phyloP scores from a whole-genome alignment of 2,113 vertebrate species.

The Sminthopsis crassicaudata region DNA sequence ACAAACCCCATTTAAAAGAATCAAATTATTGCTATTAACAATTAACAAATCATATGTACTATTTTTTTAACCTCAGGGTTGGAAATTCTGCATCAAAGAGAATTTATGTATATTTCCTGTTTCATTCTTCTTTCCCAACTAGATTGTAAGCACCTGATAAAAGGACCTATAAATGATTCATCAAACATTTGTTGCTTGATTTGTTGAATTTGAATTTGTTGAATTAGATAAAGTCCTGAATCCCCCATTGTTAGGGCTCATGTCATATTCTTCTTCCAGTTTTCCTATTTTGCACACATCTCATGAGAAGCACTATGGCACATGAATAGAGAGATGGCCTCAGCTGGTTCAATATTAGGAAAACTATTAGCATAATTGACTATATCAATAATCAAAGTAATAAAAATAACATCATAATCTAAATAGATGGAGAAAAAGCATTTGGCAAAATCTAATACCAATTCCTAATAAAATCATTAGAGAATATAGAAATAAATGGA shows the following conservation, averaged over 20 bases:
- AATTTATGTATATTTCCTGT: not conserved
- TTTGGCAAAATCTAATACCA: no score
- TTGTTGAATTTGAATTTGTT: not conserved
- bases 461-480: no score
- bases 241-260: not conserved
- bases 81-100: not conserved
- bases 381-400: no score
- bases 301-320: not conserved
- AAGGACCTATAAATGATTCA: not conserved
- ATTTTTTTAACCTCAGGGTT: not conserved
- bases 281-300: not conserved
- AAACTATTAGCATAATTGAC: no score
- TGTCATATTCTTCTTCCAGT: not conserved
- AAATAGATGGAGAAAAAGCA: no score
- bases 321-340: not conserved
- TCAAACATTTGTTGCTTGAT: not conserved
- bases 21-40: not conserved
- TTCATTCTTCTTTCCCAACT: not conserved
- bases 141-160: not conserved
- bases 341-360: not conserved
- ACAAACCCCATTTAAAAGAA: not conserved
- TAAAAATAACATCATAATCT: no score
- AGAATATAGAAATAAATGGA: no score
- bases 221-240: not conserved
- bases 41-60: not conserved